These are phyloP conservation scores for Syngnathus floridae DNA, from an alignment of 2,113 vertebrate species.

Conservation along the genomic window DNA sequence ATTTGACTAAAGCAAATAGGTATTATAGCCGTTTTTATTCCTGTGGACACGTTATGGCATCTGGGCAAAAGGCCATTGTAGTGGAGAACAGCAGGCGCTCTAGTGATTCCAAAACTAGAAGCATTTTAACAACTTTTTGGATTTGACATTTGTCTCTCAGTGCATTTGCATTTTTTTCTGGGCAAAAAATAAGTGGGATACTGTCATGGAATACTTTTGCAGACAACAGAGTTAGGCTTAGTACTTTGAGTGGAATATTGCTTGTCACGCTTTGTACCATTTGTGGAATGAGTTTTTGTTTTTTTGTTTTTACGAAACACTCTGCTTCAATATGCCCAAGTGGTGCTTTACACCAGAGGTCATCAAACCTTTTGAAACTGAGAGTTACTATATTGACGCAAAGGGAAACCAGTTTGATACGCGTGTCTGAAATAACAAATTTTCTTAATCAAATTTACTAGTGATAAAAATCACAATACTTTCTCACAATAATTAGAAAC, in stretches of 20 bases:
- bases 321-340: neutral
- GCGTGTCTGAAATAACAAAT: too few species aligned
- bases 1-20: constrained; percentile 30
- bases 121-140: constrained; percentile 56
- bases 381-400: too few species aligned
- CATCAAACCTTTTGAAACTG: too few species aligned
- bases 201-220: constrained; percentile 11
- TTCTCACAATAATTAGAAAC: too few species aligned
- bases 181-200: constrained; percentile 28
- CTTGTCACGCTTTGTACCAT: neutral
- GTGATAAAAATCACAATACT: too few species aligned
- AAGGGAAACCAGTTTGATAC: too few species aligned
- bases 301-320: neutral
- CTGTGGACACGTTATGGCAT: constrained; percentile 21
- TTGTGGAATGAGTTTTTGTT: neutral
- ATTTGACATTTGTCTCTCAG: constrained; percentile 59
- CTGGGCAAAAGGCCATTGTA: constrained; percentile 42
- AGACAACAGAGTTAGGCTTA: constrained; percentile 19
- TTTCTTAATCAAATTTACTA: too few species aligned
- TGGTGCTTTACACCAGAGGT: too few species aligned
- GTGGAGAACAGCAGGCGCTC: constrained; percentile 28
- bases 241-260: constrained; percentile 3
- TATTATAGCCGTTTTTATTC: constrained; percentile 18
- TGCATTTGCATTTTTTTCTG: constrained; percentile 46
- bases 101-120: constrained; percentile 28